Evolutionary conservation across 2,797 vertebrate genomes (phyloP).

Genomic region (Microhierax caerulescens): DNA sequence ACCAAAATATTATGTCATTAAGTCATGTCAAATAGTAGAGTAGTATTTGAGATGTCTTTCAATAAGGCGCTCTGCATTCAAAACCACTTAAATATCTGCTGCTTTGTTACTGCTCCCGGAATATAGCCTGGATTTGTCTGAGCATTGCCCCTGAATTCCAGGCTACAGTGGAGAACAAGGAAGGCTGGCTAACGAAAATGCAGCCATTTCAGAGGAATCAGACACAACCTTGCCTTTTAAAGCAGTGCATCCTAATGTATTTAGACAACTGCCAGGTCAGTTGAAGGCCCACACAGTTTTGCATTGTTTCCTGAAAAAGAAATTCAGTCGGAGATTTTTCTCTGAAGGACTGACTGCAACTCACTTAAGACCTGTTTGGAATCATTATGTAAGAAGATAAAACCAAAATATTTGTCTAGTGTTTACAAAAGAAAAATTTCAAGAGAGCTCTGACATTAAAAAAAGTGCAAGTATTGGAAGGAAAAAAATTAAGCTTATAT

Average conservation of each 20-base stretch:
- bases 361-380: not conserved
- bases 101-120: not conserved
- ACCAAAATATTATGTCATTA: not conserved
- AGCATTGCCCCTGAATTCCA: not conserved
- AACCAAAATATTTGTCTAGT: not conserved
- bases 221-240: not conserved
- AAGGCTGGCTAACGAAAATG: not conserved
- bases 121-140: not conserved
- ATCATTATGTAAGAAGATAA: not conserved
- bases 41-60: conserved; percentile 11
- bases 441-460: not conserved
- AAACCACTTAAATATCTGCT: not conserved
- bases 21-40: not conserved
- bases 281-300: not conserved
- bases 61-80: not conserved
- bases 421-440: not conserved
- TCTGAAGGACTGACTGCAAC: not conserved
- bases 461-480: not conserved
- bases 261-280: not conserved
- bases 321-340: not conserved
- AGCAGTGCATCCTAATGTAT: not conserved
- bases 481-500: not conserved
- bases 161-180: not conserved
- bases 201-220: not conserved
- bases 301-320: not conserved